Percentiles rank a stretch among this genome's conserved stretches.
phyloP scores from a whole-genome alignment of 2,113 vertebrate genomes.

The Cyanistes caeruleus region DNA sequence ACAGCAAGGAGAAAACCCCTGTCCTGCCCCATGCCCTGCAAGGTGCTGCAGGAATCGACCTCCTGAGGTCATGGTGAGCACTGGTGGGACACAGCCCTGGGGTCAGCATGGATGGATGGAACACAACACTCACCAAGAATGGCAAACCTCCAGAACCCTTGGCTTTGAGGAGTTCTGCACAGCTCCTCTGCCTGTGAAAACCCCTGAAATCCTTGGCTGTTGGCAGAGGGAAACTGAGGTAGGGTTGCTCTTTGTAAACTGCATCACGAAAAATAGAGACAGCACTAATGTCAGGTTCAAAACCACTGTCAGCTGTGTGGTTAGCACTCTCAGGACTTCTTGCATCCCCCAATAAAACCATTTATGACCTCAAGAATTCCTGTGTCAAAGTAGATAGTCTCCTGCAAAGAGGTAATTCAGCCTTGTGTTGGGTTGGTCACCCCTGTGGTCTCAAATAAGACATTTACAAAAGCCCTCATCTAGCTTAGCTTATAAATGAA shows the following conservation, averaged over 20 bases:
- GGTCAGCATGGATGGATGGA: background rate
- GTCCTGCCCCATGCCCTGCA: background rate
- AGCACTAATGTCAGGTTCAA: background rate
- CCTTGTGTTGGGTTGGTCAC: fast-evolving
- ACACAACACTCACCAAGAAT: background rate
- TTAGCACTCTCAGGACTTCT: background rate
- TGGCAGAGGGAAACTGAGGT: background rate
- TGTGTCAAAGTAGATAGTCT: background rate
- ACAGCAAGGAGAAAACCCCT: background rate
- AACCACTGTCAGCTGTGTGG: background rate
- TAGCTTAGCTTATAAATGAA: background rate
- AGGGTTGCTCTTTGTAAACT: background rate
- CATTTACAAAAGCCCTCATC: background rate
- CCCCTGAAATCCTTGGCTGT: background rate
- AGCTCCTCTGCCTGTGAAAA: background rate
- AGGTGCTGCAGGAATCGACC: background rate
- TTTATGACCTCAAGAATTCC: background rate
- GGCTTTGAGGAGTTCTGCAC: background rate
- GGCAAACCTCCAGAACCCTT: background rate
- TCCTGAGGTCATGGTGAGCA: no score
- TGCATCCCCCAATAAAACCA: background rate
- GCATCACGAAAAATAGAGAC: background rate
- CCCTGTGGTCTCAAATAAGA: background rate
- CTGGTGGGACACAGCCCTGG: background rate
- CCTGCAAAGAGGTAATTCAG: background rate